Evolutionary conservation across 2,888 invertebrate genomes (phyloP).

Genomic region (Ypsolopha scabrella): DNA sequence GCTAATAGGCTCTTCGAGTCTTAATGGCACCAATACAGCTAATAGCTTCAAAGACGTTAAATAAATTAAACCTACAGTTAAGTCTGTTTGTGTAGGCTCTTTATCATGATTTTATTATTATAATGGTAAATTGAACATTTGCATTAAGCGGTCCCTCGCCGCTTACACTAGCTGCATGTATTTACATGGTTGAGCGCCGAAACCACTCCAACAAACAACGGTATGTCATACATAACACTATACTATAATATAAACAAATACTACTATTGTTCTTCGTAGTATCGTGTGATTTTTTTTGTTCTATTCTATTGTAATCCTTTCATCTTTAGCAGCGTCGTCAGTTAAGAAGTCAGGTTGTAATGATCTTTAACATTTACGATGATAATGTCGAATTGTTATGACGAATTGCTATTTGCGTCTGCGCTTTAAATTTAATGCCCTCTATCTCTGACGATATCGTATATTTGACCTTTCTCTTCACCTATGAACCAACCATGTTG

Average conservation of each 20-base stretch:
- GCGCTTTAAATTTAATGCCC: conserved; percentile 22
- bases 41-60: no score
- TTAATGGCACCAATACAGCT: no score
- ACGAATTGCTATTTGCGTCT: conserved; percentile 43
- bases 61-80: no score
- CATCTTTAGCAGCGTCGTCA: conserved; percentile 10
- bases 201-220: not conserved
- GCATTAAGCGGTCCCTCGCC: no score
- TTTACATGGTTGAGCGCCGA: not conserved
- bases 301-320: not conserved
- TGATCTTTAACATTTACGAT: conserved; percentile 37
- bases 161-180: conserved; percentile 21
- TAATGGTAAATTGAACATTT: no score
- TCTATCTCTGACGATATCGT: not conserved
- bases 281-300: not conserved
- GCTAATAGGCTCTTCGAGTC: no score
- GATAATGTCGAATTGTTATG: conserved; percentile 26
- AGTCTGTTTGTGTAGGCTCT: no score
- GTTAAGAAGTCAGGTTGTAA: conserved; percentile 29
- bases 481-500: not conserved
- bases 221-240: not conserved
- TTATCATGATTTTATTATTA: no score
- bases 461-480: not conserved
- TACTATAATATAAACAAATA: not conserved
- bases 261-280: not conserved